phyloP scores from a whole-genome alignment of 2,888 invertebrate genomes.

The Eustalomyia histrio region DNA sequence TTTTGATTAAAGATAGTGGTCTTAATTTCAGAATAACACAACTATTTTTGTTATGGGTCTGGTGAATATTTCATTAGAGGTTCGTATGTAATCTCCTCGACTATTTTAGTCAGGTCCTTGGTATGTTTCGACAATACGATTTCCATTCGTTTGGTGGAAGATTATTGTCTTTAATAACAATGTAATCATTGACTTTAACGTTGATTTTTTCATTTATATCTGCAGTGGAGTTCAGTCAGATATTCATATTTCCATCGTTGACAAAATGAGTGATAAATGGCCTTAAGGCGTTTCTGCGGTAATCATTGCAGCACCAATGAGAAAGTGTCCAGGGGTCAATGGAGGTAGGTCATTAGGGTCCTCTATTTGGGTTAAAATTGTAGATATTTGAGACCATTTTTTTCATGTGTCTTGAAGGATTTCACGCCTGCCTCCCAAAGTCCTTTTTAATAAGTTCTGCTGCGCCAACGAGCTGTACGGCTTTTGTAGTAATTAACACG shows the following conservation, averaged over 20 bases:
- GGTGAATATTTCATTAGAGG: background rate
- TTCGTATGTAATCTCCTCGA: constrained; percentile 27
- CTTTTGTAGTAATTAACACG: no score
- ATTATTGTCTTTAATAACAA: constrained; percentile 44
- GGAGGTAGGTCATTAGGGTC: constrained; percentile 12
- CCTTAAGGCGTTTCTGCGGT: constrained; percentile 12
- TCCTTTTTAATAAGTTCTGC: no score
- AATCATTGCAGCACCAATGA: constrained; percentile 7
- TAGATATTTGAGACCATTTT: no score
- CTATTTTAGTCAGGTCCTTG: constrained; percentile 14
- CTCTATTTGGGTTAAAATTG: constrained; percentile 10
- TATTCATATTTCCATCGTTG: constrained; percentile 32
- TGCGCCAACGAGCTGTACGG: no score
- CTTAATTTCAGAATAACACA: no score
- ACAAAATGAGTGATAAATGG: no score
- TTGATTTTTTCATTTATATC: constrained; percentile 47
- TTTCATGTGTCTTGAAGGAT: constrained; percentile 27
- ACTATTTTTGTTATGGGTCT: no score
- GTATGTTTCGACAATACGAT: constrained; percentile 14
- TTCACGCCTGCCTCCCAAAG: no score
- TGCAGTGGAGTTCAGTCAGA: constrained; percentile 33
- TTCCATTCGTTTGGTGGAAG: constrained; percentile 41
- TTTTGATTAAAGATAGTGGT: no score
- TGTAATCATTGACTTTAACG: constrained; percentile 24
- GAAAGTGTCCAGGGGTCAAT: constrained; percentile 33